These are phyloP conservation scores for Fragum whitleyi DNA, from an alignment of 2,888 invertebrate species.

Conservation along the genomic window DNA sequence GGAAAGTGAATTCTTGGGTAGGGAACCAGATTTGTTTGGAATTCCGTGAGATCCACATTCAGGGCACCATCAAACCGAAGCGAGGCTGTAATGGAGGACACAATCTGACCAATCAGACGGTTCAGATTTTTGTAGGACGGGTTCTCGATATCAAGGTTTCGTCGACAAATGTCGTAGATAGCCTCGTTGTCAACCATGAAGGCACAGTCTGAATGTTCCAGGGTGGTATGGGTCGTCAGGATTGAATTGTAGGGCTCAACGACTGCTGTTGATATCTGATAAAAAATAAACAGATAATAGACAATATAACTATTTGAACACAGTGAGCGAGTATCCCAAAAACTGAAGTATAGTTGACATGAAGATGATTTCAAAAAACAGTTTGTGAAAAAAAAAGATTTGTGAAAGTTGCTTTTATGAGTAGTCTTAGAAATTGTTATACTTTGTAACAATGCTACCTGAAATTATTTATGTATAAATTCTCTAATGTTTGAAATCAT, in stretches of 20 bases:
- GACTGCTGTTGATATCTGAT: conserved; percentile 91
- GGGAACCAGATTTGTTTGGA: conserved; percentile 86
- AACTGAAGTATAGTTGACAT: no score
- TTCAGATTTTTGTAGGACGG: conserved; percentile 96
- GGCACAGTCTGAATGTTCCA: conserved; percentile 95
- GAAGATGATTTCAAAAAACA: background rate
- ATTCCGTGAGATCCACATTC: conserved; percentile 87
- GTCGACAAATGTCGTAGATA: conserved; percentile 93
- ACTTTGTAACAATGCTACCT: no score
- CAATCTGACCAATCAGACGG: conserved; percentile 96
- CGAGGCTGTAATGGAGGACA: conserved; percentile 85
- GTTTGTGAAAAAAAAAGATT: background rate
- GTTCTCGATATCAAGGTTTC: conserved; percentile 92
- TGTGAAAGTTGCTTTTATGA: background rate
- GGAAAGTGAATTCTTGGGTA: conserved; percentile 92
- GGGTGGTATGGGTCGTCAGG: conserved; percentile 96
- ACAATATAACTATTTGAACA: background rate
- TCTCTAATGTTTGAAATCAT: no score
- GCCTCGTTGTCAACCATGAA: conserved; percentile 99
- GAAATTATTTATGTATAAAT: no score
- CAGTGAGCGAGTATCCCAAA: background rate
- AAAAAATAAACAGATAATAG: conserved; percentile 8
- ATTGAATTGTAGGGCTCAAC: conserved; percentile 99
- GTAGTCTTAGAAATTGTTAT: no score
- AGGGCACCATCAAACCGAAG: conserved; percentile 86